Conservation (phyloP, 1,140 invertebrate genomes). For the Diplogasteroides magnus region DNA sequence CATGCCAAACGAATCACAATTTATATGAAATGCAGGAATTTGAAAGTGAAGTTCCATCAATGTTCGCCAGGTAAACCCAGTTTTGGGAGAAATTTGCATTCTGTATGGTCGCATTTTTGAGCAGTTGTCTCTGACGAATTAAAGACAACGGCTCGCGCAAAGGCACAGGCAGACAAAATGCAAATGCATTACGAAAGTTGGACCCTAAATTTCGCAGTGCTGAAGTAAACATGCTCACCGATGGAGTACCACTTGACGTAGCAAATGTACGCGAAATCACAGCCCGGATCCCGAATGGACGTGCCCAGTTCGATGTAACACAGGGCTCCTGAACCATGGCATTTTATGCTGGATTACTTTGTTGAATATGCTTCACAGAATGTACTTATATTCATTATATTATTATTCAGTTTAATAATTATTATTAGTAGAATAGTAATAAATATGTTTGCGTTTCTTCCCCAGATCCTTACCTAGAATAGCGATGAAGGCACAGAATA, state of each 20-base stretch:
- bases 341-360: no score
- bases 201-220: neutral
- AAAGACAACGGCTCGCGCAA: no score
- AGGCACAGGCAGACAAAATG: no score
- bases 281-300: constrained; percentile 44
- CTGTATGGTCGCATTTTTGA: no score
- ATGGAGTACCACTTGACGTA: constrained; percentile 52
- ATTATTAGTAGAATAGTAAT: neutral
- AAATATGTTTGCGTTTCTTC: neutral
- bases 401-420: neutral
- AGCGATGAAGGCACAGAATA: constrained; percentile 28
- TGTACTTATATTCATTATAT: no score
- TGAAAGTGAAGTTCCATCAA: no score
- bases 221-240: neutral
- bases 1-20: no score
- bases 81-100: no score
- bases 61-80: no score
- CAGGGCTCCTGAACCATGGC: constrained; percentile 29
- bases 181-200: neutral
- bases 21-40: no score
- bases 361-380: no score
- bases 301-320: constrained; percentile 54
- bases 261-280: constrained; percentile 55
- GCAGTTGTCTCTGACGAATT: no score
- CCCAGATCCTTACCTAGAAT: constrained; percentile 30